A percentile compares a stretch with the other conserved stretches of the same genome.
Evolutionary conservation across 1,140 invertebrate genomes (phyloP).

Genomic region (Bombus waltoni): DNA sequence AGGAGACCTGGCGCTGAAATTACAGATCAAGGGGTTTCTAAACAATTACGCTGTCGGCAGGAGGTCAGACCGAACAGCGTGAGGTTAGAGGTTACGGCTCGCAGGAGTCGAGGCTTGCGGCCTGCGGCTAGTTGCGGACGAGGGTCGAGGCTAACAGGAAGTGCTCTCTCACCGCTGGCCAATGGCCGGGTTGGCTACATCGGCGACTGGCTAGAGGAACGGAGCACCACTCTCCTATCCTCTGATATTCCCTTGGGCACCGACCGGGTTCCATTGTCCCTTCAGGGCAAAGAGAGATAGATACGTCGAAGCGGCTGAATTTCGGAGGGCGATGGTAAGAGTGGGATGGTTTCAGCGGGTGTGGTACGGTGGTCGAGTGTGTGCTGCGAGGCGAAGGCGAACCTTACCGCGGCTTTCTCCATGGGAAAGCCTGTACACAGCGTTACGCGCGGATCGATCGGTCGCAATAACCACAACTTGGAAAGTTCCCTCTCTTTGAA

Average conservation of each 20-base stretch:
- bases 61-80: conserved; percentile 65
- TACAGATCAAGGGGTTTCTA: conserved; percentile 73
- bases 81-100: conserved; percentile 68
- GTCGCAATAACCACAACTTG: conserved; percentile 58
- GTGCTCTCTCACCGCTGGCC: conserved; percentile 65
- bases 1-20: conserved; percentile 60
- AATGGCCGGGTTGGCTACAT: conserved; percentile 56
- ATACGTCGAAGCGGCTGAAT: not conserved
- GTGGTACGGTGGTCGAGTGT: not conserved
- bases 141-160: conserved; percentile 70
- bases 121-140: conserved; percentile 73
- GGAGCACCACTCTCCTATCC: conserved; percentile 46
- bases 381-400: not conserved
- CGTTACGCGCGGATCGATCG: conserved; percentile 52
- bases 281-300: conserved; percentile 48
- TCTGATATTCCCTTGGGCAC: conserved; percentile 64
- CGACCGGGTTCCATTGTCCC: conserved; percentile 55
- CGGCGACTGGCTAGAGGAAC: conserved; percentile 48
- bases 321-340: conserved; percentile 25
- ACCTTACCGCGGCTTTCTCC: not conserved
- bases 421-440: conserved; percentile 12
- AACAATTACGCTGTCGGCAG: conserved; percentile 72
- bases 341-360: not conserved
- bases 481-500: conserved; percentile 67
- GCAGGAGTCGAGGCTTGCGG: conserved; percentile 69